phyloP scores from a whole-genome alignment of 2,888 invertebrate genomes.

The Gasteruption jaculator region DNA sequence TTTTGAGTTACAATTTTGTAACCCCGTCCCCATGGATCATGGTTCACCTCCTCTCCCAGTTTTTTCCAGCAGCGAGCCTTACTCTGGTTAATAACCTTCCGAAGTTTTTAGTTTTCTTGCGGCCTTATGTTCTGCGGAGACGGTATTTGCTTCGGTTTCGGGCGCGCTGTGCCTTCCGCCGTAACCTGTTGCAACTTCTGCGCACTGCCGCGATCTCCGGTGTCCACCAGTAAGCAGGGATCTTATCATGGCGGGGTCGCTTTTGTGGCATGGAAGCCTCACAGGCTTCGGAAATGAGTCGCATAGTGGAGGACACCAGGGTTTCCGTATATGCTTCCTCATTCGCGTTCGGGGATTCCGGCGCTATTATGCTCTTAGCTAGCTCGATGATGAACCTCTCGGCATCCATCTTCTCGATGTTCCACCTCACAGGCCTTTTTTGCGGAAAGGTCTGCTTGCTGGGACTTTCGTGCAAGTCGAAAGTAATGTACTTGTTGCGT shows the following conservation, averaged over 20 bases:
- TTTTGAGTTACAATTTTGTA: constrained; percentile 24
- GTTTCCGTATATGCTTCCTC: no score
- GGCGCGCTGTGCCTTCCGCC: constrained; percentile 17
- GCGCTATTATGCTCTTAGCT: no score
- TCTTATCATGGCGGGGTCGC: constrained; percentile 2
- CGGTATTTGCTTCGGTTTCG: constrained; percentile 1
- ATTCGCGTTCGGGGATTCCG: no score
- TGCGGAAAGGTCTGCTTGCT: no score
- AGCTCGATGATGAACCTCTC: no score
- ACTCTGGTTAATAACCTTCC: constrained; percentile 10
- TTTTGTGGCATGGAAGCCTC: constrained; percentile 20
- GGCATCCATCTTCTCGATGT: no score
- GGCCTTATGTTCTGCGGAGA: constrained; percentile 4
- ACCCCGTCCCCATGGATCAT: constrained; percentile 26
- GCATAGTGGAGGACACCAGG: constrained; percentile 7
- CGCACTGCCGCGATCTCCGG: constrained; percentile 24
- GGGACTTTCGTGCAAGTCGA: no score
- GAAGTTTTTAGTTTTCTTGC: constrained; percentile 15
- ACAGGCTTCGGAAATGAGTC: constrained; percentile 11
- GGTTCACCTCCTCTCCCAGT: constrained; percentile 22
- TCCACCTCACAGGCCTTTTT: no score
- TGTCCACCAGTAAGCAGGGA: constrained; percentile 28
- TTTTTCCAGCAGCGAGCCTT: constrained; percentile 24
- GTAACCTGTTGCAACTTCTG: constrained; percentile 12
- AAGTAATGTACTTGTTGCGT: no score